Percentiles rank a stretch among this genome's conserved stretches.
phyloP scores from a whole-genome alignment of 2,888 invertebrate genomes.

The Temnothorax rugatulus region DNA sequence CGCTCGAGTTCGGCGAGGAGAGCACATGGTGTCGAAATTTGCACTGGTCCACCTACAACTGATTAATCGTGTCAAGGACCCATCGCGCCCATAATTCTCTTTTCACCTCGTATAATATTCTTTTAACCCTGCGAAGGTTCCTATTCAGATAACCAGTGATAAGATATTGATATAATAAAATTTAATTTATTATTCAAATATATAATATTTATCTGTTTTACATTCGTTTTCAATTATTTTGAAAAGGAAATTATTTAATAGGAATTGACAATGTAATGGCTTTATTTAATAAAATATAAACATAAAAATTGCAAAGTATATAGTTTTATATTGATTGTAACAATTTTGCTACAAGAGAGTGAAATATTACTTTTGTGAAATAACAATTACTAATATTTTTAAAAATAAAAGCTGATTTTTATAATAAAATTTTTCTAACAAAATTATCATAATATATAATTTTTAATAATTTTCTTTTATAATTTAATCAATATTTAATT shows the following conservation, averaged over 20 bases:
- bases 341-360: background rate
- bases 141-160: conserved; percentile 39
- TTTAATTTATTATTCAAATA: background rate
- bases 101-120: conserved; percentile 69
- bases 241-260: background rate
- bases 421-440: background rate
- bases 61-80: conserved; percentile 80
- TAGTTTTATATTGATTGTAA: background rate
- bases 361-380: background rate
- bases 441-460: background rate
- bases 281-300: background rate
- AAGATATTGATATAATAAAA: background rate
- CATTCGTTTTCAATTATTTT: background rate
- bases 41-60: conserved; percentile 78
- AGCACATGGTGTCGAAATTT: conserved; percentile 72
- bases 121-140: conserved; percentile 71
- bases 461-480: background rate
- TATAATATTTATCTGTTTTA: background rate
- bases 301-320: background rate
- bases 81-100: conserved; percentile 67
- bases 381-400: background rate
- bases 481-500: background rate
- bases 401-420: background rate
- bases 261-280: background rate
- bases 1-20: conserved; percentile 61